phyloP scores from a whole-genome alignment of 2,888 invertebrate genomes.

The Leptinotarsa tumamoca region DNA sequence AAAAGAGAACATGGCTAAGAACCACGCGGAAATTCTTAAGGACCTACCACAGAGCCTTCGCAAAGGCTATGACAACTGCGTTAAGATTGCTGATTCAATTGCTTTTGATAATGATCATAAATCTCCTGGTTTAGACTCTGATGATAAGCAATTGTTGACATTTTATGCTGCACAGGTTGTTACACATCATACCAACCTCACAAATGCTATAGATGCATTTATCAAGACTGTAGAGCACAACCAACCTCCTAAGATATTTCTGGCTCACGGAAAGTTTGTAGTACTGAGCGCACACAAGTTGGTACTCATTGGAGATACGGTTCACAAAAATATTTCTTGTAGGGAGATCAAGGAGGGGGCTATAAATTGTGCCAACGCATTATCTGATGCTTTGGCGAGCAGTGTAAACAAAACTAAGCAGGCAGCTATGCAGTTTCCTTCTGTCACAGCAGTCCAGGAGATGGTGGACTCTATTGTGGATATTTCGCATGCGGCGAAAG shows the following conservation, averaged over 20 bases:
- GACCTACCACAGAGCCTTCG: slow-evolving; percentile 79
- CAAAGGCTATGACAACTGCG: slow-evolving; percentile 80
- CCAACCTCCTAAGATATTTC: slow-evolving; percentile 92
- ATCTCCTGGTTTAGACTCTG: slow-evolving; percentile 71
- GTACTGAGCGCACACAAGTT: slow-evolving; percentile 93
- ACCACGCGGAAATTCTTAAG: slow-evolving; percentile 80
- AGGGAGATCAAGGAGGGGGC: slow-evolving; percentile 80
- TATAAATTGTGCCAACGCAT: slow-evolving; percentile 80
- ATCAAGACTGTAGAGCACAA: slow-evolving; percentile 91
- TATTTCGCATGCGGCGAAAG: slow-evolving; percentile 85
- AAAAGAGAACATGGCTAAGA: slow-evolving; percentile 77
- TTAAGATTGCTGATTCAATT: slow-evolving; percentile 78
- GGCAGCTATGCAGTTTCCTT: slow-evolving; percentile 92
- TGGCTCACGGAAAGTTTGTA: slow-evolving; percentile 94
- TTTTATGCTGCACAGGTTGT: slow-evolving; percentile 91
- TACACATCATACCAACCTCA: slow-evolving; percentile 85
- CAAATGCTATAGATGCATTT: slow-evolving; percentile 92
- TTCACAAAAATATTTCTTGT: slow-evolving; percentile 85
- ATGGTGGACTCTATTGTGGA: slow-evolving; percentile 93
- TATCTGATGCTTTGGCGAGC: slow-evolving; percentile 84
- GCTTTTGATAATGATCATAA: slow-evolving; percentile 70
- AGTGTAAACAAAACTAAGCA: slow-evolving; percentile 90
- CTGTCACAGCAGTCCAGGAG: slow-evolving; percentile 88
- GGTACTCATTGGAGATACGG: slow-evolving; percentile 94
- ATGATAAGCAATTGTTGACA: slow-evolving; percentile 85